A percentile compares a stretch with the other conserved stretches of the same genome.
Evolutionary conservation across 2,888 invertebrate genomes (phyloP).

Genomic region (Clunio marinus): DNA sequence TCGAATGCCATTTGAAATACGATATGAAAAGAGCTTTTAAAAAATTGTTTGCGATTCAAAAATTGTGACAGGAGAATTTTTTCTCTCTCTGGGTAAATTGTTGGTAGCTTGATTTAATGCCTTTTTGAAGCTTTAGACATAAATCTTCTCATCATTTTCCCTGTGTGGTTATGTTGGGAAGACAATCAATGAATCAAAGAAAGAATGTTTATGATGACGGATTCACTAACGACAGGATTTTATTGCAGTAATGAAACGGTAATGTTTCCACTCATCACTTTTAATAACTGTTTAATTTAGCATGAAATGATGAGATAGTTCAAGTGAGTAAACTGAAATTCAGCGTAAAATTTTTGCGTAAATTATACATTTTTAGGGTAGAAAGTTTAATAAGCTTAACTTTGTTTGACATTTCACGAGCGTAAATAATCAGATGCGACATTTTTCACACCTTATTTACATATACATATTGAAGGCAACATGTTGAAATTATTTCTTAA

Average conservation of each 20-base stretch:
- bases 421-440: too few species aligned
- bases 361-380: too few species aligned
- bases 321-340: too few species aligned
- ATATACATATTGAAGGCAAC: too few species aligned
- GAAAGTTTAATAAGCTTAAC: too few species aligned
- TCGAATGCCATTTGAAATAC: conserved; percentile 11
- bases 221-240: background rate
- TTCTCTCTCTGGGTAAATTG: too few species aligned
- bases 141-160: conserved; percentile 10
- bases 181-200: conserved; percentile 4
- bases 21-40: conserved; percentile 11
- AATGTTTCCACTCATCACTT: background rate
- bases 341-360: too few species aligned
- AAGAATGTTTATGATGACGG: too few species aligned
- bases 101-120: conserved; percentile 28
- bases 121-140: background rate
- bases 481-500: too few species aligned
- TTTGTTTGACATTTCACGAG: too few species aligned
- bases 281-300: conserved; percentile 1
- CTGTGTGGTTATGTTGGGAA: background rate
- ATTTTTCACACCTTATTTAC: too few species aligned
- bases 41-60: conserved; percentile 15
- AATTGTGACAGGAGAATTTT: too few species aligned
- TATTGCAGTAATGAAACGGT: background rate
- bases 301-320: background rate